A percentile compares a stretch with the other conserved stretches of the same genome.
These are phyloP conservation scores for Tetragonisca angustula DNA, from an alignment of 2,888 invertebrate species.

Conservation along the genomic window DNA sequence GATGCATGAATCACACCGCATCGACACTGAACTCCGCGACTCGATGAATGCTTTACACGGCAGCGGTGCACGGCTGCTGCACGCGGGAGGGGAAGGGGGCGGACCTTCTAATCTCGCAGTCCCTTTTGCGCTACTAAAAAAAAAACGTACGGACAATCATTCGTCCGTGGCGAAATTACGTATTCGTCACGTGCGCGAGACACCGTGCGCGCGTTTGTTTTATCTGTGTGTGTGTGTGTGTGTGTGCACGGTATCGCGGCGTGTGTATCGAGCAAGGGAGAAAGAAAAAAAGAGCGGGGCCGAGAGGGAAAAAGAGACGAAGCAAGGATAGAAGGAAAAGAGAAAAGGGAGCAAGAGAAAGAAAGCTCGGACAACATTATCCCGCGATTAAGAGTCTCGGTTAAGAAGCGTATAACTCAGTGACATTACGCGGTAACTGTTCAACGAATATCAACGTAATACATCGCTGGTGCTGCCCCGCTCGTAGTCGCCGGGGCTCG, in stretches of 20 bases:
- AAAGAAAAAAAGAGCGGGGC: conserved; percentile 12
- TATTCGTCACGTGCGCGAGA: conserved; percentile 75
- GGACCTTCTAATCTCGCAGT: conserved; percentile 49
- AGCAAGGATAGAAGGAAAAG: conserved; percentile 9
- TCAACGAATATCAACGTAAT: conserved; percentile 49
- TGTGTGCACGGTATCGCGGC: conserved; percentile 49
- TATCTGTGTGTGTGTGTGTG: conserved; percentile 75
- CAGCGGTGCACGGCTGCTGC: neutral
- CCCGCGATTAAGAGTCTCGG: conserved; percentile 78
- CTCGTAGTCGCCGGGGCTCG: neutral
- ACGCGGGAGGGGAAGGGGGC: neutral
- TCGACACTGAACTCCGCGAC: conserved; percentile 38
- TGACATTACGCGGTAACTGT: conserved; percentile 61
- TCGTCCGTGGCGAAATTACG: conserved; percentile 70
- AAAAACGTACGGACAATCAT: conserved; percentile 55
- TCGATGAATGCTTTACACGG: conserved; percentile 48
- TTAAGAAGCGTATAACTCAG: conserved; percentile 72
- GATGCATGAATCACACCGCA: conserved; percentile 55
- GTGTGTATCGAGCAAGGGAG: conserved; percentile 35
- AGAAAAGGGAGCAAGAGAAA: conserved; percentile 41
- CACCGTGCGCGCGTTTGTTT: conserved; percentile 68
- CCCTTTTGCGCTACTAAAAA: conserved; percentile 65
- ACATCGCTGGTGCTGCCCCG: conserved; percentile 24
- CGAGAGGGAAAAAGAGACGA: conserved; percentile 7
- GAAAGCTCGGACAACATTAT: conserved; percentile 73